Evolutionary conservation across 2,888 invertebrate genomes (phyloP), one percentile per base, ranked within the genome.

Genomic region (Tetropium fuscum): DNA sequence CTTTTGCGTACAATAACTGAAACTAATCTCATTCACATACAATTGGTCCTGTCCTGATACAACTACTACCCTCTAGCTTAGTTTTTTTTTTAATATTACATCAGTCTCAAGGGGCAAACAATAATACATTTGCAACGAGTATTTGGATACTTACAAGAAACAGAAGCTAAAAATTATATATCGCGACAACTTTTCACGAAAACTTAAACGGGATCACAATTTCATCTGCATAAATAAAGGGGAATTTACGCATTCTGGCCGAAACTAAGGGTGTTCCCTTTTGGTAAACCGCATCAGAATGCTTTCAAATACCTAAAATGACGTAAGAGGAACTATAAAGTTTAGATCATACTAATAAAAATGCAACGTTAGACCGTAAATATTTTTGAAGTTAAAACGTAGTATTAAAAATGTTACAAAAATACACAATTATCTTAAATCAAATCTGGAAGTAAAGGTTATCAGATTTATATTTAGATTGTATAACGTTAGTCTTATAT

Each of bases 51-150:
- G 74, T 72, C 74, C 71, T 69, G 68, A 70, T 69, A 63, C 48
- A 6, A 48, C 51, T 36, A 69, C 73, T 74, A 74, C 65, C 67
- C 67, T 57, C 72, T 74, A 74, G 64, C 68, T 65, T 72, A 71
- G 53, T 44, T 63, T 57, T 57, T 38, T 38, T 69, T 71, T 64
- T 59, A 67, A 68, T 67, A 74, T 75, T 76, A 78, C 65, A 79
- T 82, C 82, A 82, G 82, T 82, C 82, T 82, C 81, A 82, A 81
- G 76, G 79, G 80, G 80, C 80, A 79, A 81, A 82, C 72, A 74
- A 80, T 78, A 79, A 78, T 77, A 66, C 45, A 63, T 54, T 66
- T 66, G 56, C 56, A 56, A 61, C 60, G 63, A 62, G 63, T 66
- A 64, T 66, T 66, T 63, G 56, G 60, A 66, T 64, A 58, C 34